Base-by-base conservation (phyloP, 2,797 vertebrate species). In the Trachurus trachurus region DNA sequence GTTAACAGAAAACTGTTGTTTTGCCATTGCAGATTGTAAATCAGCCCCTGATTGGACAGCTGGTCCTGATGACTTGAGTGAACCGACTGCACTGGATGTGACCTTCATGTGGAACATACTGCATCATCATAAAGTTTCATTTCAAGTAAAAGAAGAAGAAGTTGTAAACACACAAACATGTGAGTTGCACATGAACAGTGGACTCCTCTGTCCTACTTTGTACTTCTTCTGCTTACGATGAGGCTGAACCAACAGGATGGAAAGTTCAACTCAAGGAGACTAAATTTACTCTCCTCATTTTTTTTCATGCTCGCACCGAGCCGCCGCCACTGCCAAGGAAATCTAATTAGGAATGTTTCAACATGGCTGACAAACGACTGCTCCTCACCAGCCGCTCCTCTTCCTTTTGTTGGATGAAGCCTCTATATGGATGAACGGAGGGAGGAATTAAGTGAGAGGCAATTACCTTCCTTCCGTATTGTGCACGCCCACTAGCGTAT, bases 281-380 rank as follows among this genome's bases (percentile, higher is more conserved):
- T 57, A 50, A 64, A 76, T 71, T 7, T 78, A 26, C 59, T 59
- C 54, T 54, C 5, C 45, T 13, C 1, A 0, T 39, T 34, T 62
- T 21, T 0, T 11, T 31, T 57, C 49, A 17, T 40, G 31, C 45
- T 21, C 44, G 40, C 31, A 34, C 31, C 5, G 31, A 34, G 31
- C 31, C 31, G 66, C 42, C 31, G 50, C 74, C 26, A 3, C 26
- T 26, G 26, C 76, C 68, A 70, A 80, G 67, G 56, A 85, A 87
- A 87, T 88, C 78, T 80, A 78, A 85, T 89, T 88, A 84, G 77
- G 59, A 76, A 66, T 22, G 9, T 80, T 78, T 83, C 76, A 87
- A 87, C 76, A 74, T 29, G 75, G 69, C 72, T 78, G 76, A 82
- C 76, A 85, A 81, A 82, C 58, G n/a, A 69, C 68, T 84, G 31